Evolutionary conservation across 2,888 invertebrate species (phyloP).

Genomic region (Acrobasis consociella): DNA sequence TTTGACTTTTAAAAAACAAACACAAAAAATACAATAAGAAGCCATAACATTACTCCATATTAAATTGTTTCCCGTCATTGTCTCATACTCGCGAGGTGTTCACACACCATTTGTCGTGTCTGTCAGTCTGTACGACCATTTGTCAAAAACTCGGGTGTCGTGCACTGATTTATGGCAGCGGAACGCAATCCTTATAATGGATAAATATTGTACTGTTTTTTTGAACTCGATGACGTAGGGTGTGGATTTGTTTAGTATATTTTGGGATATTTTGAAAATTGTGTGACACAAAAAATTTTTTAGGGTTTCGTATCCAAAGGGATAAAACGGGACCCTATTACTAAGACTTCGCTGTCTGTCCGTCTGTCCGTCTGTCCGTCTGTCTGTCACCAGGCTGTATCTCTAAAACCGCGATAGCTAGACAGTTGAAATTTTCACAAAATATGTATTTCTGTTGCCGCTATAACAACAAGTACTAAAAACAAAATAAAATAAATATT

Average conservation of each 20-base stretch:
- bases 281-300: neutral
- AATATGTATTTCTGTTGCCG: too few species aligned
- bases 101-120: conserved; percentile 69
- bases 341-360: too few species aligned
- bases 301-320: too few species aligned
- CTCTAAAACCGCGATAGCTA: too few species aligned
- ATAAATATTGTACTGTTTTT: conserved; percentile 77
- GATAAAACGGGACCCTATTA: too few species aligned
- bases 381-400: too few species aligned
- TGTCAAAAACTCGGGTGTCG: conserved; percentile 79
- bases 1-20: neutral
- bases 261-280: neutral
- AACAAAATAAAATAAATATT: too few species aligned
- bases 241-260: conserved; percentile 34
- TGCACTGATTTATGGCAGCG: conserved; percentile 69
- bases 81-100: conserved; percentile 44
- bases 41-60: conserved; percentile 18
- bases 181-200: conserved; percentile 78
- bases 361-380: too few species aligned
- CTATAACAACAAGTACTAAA: too few species aligned
- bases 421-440: too few species aligned
- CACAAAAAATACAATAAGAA: neutral
- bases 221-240: conserved; percentile 46
- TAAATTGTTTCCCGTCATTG: conserved; percentile 17
- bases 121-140: conserved; percentile 73